Conservation (phyloP, 2,113 vertebrate species). For the Perca schrenkii region DNA sequence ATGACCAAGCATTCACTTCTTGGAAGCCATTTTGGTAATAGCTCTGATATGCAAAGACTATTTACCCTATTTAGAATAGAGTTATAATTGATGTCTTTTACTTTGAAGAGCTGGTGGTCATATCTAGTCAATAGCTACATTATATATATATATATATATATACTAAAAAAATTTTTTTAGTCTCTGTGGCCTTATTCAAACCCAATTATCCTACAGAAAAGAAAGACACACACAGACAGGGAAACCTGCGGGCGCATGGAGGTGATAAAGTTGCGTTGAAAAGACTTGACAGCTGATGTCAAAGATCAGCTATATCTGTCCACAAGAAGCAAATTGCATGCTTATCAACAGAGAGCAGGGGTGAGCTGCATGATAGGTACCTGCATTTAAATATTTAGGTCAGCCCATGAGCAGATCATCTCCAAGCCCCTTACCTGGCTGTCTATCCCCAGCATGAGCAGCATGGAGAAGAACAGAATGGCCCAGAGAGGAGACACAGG, state of each 20-base stretch:
- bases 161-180: neutral
- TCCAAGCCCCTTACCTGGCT: constrained; percentile 91
- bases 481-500: constrained; percentile 97
- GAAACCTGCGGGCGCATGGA: constrained; percentile 56
- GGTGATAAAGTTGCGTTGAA: constrained; percentile 74
- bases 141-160: too few species aligned
- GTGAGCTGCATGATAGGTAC: constrained; percentile 66
- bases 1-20: constrained; percentile 47
- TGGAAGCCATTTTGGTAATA: constrained; percentile 46
- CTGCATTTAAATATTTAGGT: constrained; percentile 78
- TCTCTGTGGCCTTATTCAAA: constrained; percentile 43
- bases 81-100: constrained; percentile 43
- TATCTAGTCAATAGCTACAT: constrained; percentile 8
- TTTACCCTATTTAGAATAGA: constrained; percentile 27
- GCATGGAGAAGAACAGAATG: constrained; percentile 98
- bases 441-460: constrained; percentile 98
- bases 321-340: constrained; percentile 69
- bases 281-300: constrained; percentile 71
- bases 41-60: constrained; percentile 40
- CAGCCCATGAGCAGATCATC: constrained; percentile 73
- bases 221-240: constrained; percentile 40
- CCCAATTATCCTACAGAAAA: constrained; percentile 31
- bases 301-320: constrained; percentile 71
- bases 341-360: constrained; percentile 73
- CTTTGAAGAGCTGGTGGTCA: constrained; percentile 18